Conservation (phyloP, 2,113 vertebrate species). For the Ptilorrhoa leucosticta region DNA sequence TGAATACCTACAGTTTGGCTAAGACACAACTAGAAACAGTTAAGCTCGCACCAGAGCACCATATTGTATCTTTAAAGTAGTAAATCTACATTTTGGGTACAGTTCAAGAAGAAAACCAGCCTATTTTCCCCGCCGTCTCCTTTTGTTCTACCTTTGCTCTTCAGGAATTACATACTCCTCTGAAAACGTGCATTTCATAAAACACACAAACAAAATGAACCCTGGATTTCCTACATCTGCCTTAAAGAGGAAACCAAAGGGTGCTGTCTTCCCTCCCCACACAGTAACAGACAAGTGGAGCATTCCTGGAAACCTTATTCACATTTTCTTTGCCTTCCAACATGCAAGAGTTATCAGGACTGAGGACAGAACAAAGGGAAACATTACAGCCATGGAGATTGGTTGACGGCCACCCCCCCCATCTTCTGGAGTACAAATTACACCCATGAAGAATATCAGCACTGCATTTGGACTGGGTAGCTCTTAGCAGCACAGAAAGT, state of each 20-base stretch:
- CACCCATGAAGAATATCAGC: not conserved
- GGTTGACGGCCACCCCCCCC: not conserved
- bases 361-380: slow-evolving; percentile 47
- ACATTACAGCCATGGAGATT: slow-evolving; percentile 54
- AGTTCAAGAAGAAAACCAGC: not conserved
- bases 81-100: not conserved
- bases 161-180: not conserved
- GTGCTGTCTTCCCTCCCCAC: not conserved
- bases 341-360: slow-evolving; percentile 1
- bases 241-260: not conserved
- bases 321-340: not conserved
- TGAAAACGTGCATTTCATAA: not conserved
- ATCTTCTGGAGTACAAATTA: not conserved
- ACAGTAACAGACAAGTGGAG: not conserved
- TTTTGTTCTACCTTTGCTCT: not conserved
- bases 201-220: not conserved
- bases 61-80: not conserved
- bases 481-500: not conserved
- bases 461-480: not conserved
- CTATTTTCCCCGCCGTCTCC: not conserved
- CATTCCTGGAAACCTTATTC: slow-evolving; percentile 21
- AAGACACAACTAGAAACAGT: not conserved
- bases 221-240: not conserved
- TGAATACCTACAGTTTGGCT: not conserved
- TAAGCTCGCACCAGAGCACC: not conserved